Conservation (phyloP, 2,888 invertebrate species). For the Philaethria dido region DNA sequence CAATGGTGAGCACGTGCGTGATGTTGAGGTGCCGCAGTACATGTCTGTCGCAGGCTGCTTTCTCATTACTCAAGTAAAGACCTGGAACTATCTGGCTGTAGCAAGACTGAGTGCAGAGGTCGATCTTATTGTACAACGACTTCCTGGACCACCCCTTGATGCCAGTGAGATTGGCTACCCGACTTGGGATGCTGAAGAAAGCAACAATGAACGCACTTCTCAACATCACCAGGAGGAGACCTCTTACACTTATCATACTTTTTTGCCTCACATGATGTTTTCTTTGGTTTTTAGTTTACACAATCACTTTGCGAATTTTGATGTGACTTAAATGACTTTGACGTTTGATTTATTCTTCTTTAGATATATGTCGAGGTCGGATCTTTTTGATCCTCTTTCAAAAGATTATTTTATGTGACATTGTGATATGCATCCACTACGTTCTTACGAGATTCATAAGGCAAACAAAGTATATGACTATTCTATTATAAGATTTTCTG, state of each 20-base stretch:
- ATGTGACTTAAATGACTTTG: conserved; percentile 49
- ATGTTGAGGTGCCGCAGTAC: conserved; percentile 70
- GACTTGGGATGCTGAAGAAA: conserved; percentile 68
- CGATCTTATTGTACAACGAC: conserved; percentile 67
- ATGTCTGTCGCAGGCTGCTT: conserved; percentile 66
- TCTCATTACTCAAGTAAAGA: conserved; percentile 75
- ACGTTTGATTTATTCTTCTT: conserved; percentile 51
- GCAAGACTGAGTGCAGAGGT: conserved; percentile 73
- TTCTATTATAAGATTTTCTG: conserved; percentile 10
- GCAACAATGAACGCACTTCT: conserved; percentile 66
- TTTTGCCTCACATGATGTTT: conserved; percentile 45
- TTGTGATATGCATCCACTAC: conserved; percentile 11
- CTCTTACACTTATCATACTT: conserved; percentile 59
- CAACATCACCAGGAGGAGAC: conserved; percentile 66
- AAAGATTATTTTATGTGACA: conserved; percentile 23
- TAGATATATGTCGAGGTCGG: conserved; percentile 38
- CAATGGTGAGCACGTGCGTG: conserved; percentile 79
- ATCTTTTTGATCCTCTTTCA: conserved; percentile 40
- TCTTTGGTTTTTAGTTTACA: conserved; percentile 32
- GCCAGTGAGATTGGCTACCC: conserved; percentile 63
- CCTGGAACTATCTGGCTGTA: conserved; percentile 71
- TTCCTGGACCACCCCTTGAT: conserved; percentile 70
- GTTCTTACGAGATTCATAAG: conserved; percentile 17
- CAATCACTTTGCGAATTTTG: conserved; percentile 46
- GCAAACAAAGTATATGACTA: conserved; percentile 15